A percentile compares a stretch with the other conserved stretches of the same genome.
Conservation (phyloP, 2,888 invertebrate genomes). For the Sinohyriopsis cumingii region DNA sequence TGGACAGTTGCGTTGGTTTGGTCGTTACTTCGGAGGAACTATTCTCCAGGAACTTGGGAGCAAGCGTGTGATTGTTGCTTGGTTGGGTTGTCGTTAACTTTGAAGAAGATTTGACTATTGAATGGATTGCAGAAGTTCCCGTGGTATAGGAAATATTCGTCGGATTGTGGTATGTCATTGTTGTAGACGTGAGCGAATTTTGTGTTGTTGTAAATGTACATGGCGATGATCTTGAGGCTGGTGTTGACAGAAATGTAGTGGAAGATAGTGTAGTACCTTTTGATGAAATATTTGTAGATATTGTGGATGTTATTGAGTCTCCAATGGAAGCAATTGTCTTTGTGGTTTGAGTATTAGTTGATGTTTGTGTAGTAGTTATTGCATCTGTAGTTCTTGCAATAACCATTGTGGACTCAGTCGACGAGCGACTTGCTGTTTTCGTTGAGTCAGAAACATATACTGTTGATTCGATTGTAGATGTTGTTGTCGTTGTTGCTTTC, state of each 20-base stretch:
- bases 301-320: neutral
- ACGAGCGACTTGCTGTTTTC: neutral
- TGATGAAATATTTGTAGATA: neutral
- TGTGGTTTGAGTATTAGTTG: neutral
- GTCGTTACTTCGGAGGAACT: no score
- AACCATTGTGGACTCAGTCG: neutral
- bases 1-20: no score
- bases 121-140: neutral
- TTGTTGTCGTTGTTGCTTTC: neutral
- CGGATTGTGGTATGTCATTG: neutral
- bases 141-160: neutral
- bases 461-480: neutral
- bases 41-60: no score
- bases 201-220: neutral
- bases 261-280: neutral
- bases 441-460: neutral
- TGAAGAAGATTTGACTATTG: no score
- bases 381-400: neutral
- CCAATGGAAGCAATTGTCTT: neutral
- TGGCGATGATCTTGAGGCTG: slow-evolving; percentile 1
- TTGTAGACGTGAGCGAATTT: neutral
- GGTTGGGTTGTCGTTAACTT: no score
- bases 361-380: neutral
- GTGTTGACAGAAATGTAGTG: neutral
- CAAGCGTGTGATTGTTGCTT: no score